Evolutionary conservation across 2,888 invertebrate genomes (phyloP).

Genomic region (Heliothis peltigera): DNA sequence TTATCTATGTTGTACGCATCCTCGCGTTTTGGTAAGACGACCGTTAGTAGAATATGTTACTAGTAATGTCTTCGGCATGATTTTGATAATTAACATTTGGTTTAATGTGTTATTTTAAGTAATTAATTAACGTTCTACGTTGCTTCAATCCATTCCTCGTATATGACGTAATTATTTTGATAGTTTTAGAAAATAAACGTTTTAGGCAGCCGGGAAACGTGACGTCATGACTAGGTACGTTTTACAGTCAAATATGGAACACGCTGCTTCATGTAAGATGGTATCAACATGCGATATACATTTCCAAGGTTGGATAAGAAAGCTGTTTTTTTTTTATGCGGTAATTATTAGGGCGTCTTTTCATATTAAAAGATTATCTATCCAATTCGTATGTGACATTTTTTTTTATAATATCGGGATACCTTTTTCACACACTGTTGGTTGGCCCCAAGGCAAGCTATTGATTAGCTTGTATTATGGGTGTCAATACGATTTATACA

Average conservation of each 20-base stretch:
- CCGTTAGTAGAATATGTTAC: constrained; percentile 23
- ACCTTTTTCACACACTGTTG: too few species aligned
- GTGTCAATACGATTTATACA: too few species aligned
- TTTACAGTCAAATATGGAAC: background rate
- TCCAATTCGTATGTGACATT: too few species aligned
- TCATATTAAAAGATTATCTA: too few species aligned
- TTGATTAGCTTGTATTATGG: too few species aligned
- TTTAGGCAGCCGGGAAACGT: background rate
- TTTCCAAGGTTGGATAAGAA: background rate
- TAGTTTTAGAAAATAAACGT: constrained; percentile 17
- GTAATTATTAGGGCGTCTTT: too few species aligned
- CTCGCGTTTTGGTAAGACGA: constrained; percentile 32
- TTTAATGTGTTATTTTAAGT: constrained; percentile 31
- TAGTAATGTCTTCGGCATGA: constrained; percentile 38
- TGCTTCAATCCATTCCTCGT: constrained; percentile 3
- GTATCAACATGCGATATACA: background rate
- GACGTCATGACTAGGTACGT: background rate
- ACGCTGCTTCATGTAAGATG: background rate
- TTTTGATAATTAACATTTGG: constrained; percentile 30
- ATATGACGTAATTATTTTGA: background rate
- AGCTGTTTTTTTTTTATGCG: background rate
- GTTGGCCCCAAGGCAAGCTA: too few species aligned
- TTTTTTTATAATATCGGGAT: too few species aligned
- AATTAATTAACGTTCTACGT: constrained; percentile 38
- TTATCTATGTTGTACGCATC: constrained; percentile 43